Conservation (phyloP, 2,888 invertebrate genomes). For the Aphodius sticticus region DNA sequence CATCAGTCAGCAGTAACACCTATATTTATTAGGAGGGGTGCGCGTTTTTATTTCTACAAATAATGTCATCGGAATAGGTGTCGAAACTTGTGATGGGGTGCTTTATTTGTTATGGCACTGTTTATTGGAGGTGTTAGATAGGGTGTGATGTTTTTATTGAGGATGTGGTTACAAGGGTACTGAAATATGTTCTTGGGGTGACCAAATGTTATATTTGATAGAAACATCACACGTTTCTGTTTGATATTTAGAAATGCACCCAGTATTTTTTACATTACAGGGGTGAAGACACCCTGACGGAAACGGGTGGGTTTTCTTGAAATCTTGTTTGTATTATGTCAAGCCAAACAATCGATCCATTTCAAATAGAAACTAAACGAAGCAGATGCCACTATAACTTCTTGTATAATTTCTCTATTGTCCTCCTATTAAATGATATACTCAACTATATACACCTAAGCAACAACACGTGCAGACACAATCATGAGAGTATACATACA, state of each 20-base stretch:
- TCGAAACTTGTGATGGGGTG: not conserved
- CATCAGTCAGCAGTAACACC: not conserved
- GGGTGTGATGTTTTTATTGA: not conserved
- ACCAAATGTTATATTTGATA: not conserved
- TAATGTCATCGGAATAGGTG: not conserved
- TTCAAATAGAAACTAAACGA: too few relatives aligned
- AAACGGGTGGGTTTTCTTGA: too few relatives aligned
- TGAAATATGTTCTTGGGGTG: not conserved
- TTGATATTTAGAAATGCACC: not conserved
- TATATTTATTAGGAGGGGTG: not conserved
- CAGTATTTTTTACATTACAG: too few relatives aligned
- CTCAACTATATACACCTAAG: not conserved
- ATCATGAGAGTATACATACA: not conserved
- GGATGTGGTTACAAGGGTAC: not conserved
- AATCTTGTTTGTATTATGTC: too few relatives aligned
- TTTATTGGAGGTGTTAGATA: not conserved
- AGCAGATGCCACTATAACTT: not conserved
- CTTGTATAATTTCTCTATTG: not conserved
- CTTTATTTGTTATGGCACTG: slow-evolving; percentile 4
- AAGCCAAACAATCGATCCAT: too few relatives aligned
- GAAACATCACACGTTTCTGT: not conserved
- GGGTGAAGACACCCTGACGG: too few relatives aligned
- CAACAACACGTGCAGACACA: not conserved
- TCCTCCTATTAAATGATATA: not conserved
- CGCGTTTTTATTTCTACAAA: not conserved